Conservation (phyloP, 2,888 invertebrate species). For the Rhogogaster chlorosoma region DNA sequence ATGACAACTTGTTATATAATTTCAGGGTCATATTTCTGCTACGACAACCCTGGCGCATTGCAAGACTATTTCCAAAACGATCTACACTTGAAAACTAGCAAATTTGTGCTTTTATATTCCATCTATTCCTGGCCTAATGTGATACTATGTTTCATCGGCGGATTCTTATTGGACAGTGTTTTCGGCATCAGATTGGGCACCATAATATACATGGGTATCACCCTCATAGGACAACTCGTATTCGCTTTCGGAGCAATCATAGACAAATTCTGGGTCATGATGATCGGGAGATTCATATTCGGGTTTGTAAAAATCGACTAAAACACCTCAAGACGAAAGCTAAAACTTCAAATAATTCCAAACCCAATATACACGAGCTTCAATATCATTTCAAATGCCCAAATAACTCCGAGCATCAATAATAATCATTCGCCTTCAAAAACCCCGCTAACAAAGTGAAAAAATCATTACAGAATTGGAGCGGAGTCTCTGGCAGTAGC, state of each 20-base stretch:
- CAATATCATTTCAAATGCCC: background rate
- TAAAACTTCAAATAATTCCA: background rate
- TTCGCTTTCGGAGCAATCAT: conserved; percentile 92
- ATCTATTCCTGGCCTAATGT: conserved; percentile 99
- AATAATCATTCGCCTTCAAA: background rate
- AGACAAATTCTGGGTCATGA: conserved; percentile 93
- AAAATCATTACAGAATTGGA: conserved; percentile 85
- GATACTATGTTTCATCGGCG: conserved; percentile 96
- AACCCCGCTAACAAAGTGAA: background rate
- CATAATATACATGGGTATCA: conserved; percentile 92
- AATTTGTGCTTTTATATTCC: conserved; percentile 94
- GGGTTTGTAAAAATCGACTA: conserved; percentile 81
- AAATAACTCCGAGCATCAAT: background rate
- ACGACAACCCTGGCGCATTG: conserved; percentile 96
- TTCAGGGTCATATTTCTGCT: conserved; percentile 97
- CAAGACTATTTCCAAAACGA: conserved; percentile 93
- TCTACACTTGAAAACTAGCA: conserved; percentile 87
- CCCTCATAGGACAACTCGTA: conserved; percentile 92
- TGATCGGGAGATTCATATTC: conserved; percentile 95
- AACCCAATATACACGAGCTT: background rate
- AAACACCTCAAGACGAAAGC: background rate
- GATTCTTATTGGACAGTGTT: conserved; percentile 96
- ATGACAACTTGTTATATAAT: conserved; percentile 63
- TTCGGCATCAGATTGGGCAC: conserved; percentile 97
- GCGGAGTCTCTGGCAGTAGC: conserved; percentile 98